Conservation (phyloP, 2,888 invertebrate genomes). For the Brachyopa scutellaris region DNA sequence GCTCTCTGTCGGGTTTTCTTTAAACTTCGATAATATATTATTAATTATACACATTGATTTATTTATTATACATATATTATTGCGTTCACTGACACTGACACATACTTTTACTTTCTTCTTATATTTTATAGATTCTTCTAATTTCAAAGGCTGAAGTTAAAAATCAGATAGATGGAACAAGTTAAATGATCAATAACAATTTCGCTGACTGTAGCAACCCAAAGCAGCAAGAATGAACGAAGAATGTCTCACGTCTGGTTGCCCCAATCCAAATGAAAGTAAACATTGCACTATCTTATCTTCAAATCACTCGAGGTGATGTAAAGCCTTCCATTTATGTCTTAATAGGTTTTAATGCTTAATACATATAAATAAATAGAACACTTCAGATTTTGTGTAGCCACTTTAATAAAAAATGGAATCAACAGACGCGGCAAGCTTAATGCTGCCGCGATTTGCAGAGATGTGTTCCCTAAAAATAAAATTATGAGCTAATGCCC, state of each 20-base stretch:
- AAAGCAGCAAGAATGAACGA: slow-evolving; percentile 5
- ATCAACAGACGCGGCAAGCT: slow-evolving; percentile 15
- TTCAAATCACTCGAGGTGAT: background rate
- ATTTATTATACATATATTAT: too few relatives aligned
- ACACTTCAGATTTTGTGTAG: slow-evolving; percentile 45
- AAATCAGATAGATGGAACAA: too few relatives aligned
- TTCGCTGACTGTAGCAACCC: slow-evolving; percentile 11
- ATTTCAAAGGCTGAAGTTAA: too few relatives aligned
- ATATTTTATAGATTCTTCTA: too few relatives aligned
- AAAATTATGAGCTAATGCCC: slow-evolving; percentile 67
- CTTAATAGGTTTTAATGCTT: slow-evolving; percentile 16
- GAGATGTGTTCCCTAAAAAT: slow-evolving; percentile 58
- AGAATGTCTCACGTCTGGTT: slow-evolving; percentile 18
- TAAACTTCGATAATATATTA: too few relatives aligned
- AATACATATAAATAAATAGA: slow-evolving; percentile 37
- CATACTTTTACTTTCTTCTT: too few relatives aligned
- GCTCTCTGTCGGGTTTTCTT: too few relatives aligned
- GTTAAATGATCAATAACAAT: too few relatives aligned
- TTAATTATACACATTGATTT: too few relatives aligned
- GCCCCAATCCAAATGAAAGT: slow-evolving; percentile 34
- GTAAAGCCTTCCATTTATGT: slow-evolving; percentile 28
- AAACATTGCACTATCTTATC: slow-evolving; percentile 51
- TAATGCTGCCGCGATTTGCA: background rate
- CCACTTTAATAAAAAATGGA: slow-evolving; percentile 49
- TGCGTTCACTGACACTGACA: too few relatives aligned